Evolutionary conservation across 1,140 invertebrate genomes (phyloP).

Genomic region (Ladona fulva): DNA sequence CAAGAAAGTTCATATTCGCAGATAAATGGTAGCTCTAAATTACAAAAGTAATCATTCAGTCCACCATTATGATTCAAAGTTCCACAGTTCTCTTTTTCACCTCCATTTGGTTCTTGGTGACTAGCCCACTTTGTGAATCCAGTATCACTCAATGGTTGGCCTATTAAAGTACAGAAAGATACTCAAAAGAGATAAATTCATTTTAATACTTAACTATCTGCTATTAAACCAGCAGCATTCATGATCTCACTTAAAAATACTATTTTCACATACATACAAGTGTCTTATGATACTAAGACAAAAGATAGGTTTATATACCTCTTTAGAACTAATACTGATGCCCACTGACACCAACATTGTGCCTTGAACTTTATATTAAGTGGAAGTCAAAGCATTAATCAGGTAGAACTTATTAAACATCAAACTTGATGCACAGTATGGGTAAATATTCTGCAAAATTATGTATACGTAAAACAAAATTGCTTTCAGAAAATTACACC

Average conservation of each 20-base stretch:
- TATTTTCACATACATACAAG: background rate
- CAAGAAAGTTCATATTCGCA: constrained; percentile 27
- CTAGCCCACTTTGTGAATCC: constrained; percentile 36
- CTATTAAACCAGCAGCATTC: background rate
- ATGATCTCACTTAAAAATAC: background rate
- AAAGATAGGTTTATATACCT: background rate
- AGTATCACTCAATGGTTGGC: constrained; percentile 33
- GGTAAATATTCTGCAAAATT: too few species aligned
- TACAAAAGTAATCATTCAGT: constrained; percentile 35
- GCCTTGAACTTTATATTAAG: too few species aligned
- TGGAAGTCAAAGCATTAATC: too few species aligned
- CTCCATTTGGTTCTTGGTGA: constrained; percentile 32
- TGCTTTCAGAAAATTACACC: too few species aligned
- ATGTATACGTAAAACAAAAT: too few species aligned
- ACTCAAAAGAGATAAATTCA: background rate
- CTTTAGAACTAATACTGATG: background rate
- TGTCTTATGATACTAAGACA: background rate
- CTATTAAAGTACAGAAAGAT: background rate
- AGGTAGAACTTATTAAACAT: too few species aligned
- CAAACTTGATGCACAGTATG: too few species aligned
- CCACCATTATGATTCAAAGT: constrained; percentile 33
- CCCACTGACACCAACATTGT: background rate
- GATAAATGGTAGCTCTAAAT: constrained; percentile 32
- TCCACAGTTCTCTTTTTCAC: constrained; percentile 36
- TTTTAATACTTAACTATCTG: background rate